Evolutionary conservation across 2,113 vertebrate genomes (phyloP).

Genomic region (Paracyprichromis sp.): DNA sequence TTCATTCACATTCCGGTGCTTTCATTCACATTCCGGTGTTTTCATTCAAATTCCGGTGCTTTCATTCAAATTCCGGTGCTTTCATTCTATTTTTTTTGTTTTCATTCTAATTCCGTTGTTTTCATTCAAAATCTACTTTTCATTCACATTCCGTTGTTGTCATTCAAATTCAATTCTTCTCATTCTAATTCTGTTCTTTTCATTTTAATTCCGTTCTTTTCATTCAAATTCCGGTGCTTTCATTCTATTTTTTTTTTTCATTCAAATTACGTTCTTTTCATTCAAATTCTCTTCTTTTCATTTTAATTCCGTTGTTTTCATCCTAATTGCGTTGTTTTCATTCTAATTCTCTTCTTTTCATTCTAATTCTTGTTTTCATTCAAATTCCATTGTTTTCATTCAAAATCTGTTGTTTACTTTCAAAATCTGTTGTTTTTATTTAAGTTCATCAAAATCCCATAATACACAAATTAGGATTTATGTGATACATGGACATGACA

Average conservation of each 20-base stretch:
- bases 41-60: too few species aligned
- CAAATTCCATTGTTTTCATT: fast-evolving
- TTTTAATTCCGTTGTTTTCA: fast-evolving
- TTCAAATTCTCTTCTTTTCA: fast-evolving
- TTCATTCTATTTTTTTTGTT: too few species aligned
- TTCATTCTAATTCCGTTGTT: fast-evolving
- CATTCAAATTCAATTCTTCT: fast-evolving
- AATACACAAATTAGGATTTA: background rate
- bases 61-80: fast-evolving
- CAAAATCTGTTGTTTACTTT: fast-evolving
- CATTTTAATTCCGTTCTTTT: fast-evolving
- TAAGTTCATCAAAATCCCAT: background rate
- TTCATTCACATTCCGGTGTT: too few species aligned
- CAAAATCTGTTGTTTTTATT: background rate
- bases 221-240: fast-evolving
- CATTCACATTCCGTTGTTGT: fast-evolving
- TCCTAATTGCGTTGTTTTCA: too few species aligned
- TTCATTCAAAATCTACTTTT: fast-evolving
- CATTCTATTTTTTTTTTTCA: too few species aligned
- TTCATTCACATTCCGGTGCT: too few species aligned
- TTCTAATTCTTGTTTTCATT: too few species aligned
- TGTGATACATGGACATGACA: background rate
- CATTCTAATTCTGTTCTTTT: fast-evolving
- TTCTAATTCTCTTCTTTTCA: too few species aligned
- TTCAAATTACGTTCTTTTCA: fast-evolving